Evolutionary conservation across 2,797 vertebrate species (phyloP).

Genomic region (Manis javanica): DNA sequence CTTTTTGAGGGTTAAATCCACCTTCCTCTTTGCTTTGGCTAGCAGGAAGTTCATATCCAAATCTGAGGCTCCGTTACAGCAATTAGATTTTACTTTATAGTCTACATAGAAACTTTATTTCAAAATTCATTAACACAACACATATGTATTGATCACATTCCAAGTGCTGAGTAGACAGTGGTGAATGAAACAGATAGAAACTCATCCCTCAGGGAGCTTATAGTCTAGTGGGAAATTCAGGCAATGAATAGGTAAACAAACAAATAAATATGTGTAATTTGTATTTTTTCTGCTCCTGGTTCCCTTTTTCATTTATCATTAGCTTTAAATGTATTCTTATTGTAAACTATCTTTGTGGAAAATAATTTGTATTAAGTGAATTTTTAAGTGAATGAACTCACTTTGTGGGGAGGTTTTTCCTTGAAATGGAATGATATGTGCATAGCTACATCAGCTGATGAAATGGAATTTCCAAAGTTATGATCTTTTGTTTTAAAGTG

Average conservation of each 20-base stretch:
- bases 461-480: constrained; percentile 46
- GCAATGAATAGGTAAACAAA: constrained; percentile 15
- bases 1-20: neutral
- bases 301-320: constrained; percentile 40
- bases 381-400: neutral
- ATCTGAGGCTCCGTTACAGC: neutral
- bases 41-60: neutral
- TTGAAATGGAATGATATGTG: neutral
- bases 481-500: constrained; percentile 23
- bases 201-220: neutral
- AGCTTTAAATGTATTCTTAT: constrained; percentile 19
- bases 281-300: neutral
- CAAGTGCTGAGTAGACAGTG: neutral
- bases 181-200: neutral
- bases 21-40: neutral
- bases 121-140: neutral
- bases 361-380: constrained; percentile 26
- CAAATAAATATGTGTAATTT: neutral
- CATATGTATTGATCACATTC: neutral
- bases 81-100: constrained; percentile 12
- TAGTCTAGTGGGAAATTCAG: neutral
- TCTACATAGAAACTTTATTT: neutral
- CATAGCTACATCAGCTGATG: neutral
- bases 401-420: neutral
- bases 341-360: constrained; percentile 30